Conservation (phyloP, 1,140 invertebrate genomes). For the Pseudomyrmex concolor region DNA sequence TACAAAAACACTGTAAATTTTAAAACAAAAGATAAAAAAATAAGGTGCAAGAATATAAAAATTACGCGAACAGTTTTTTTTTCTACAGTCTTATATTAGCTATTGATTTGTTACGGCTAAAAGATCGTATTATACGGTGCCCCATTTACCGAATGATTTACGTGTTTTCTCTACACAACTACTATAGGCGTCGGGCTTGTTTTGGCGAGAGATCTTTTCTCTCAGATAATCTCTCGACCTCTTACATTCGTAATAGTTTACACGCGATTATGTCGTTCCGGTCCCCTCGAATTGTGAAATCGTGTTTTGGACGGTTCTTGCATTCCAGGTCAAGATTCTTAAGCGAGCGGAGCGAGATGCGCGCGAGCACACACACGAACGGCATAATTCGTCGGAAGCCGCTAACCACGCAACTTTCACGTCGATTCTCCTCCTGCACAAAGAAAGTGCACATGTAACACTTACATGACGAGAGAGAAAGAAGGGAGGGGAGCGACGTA, state of each 20-base stretch:
- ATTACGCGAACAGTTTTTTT: neutral
- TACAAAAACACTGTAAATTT: neutral
- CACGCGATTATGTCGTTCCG: slow-evolving; percentile 41
- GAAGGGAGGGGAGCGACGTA: slow-evolving; percentile 69
- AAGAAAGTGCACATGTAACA: slow-evolving; percentile 82
- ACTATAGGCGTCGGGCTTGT: neutral
- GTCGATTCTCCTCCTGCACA: slow-evolving; percentile 50
- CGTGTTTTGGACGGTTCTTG: slow-evolving; percentile 64
- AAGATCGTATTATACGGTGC: neutral
- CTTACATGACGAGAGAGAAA: slow-evolving; percentile 73
- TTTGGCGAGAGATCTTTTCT: slow-evolving; percentile 39
- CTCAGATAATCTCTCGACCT: slow-evolving; percentile 41
- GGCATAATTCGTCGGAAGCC: slow-evolving; percentile 59
- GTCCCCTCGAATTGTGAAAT: slow-evolving; percentile 61
- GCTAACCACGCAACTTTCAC: slow-evolving; percentile 76
- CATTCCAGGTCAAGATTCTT: slow-evolving; percentile 70
- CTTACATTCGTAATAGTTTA: slow-evolving; percentile 50
- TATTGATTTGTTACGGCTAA: neutral
- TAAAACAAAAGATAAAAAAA: neutral
- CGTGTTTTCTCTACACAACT: neutral
- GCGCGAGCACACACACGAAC: slow-evolving; percentile 72
- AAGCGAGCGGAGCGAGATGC: slow-evolving; percentile 38
- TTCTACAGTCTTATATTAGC: neutral
- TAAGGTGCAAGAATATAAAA: neutral
- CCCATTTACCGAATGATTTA: slow-evolving; percentile 12